phyloP scores from a whole-genome alignment of 2,113 vertebrate genomes.

The Colinus virginianus region DNA sequence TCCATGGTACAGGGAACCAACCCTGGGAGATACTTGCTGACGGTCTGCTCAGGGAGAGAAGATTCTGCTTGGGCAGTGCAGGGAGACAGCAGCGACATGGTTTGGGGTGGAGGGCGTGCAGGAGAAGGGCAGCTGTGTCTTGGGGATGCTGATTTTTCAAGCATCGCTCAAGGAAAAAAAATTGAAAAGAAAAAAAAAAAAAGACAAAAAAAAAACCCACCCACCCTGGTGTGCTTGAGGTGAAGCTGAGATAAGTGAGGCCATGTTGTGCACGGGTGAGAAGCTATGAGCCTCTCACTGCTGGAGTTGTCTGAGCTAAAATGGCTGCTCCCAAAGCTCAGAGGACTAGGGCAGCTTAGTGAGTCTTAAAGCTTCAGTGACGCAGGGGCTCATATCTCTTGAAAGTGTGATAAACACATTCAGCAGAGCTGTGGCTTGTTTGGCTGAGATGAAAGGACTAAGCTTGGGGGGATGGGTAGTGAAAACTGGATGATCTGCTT shows the following conservation, averaged over 20 bases:
- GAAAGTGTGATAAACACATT: conserved; percentile 92
- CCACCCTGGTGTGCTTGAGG: conserved; percentile 74
- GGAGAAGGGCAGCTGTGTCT: conserved; percentile 34
- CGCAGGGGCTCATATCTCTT: conserved; percentile 87
- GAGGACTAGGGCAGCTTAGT: conserved; percentile 92
- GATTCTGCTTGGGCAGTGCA: conserved; percentile 55
- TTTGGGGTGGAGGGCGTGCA: conserved; percentile 32
- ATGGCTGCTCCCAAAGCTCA: conserved; percentile 94
- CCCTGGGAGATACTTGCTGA: conserved; percentile 66
- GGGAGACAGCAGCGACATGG: conserved; percentile 37
- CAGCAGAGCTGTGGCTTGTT: conserved; percentile 87
- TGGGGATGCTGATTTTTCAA: conserved; percentile 69
- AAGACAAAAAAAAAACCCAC: not conserved
- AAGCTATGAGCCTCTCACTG: conserved; percentile 81
- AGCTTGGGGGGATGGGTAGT: conserved; percentile 82
- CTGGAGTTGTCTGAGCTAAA: conserved; percentile 88
- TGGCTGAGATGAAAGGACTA: conserved; percentile 85
- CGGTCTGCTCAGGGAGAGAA: conserved; percentile 48
- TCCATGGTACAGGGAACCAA: conserved; percentile 66
- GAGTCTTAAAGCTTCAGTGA: conserved; percentile 90
- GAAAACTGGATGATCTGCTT: conserved; percentile 83
- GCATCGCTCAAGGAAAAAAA: conserved; percentile 78
- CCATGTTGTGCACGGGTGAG: conserved; percentile 91
- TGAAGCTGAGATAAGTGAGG: conserved; percentile 88
- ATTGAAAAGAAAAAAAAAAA: not conserved